A percentile compares a stretch with the other conserved stretches of the same genome.
These are phyloP conservation scores for Stomorhina lunata DNA, from an alignment of 2,888 invertebrate genomes.

Conservation along the genomic window DNA sequence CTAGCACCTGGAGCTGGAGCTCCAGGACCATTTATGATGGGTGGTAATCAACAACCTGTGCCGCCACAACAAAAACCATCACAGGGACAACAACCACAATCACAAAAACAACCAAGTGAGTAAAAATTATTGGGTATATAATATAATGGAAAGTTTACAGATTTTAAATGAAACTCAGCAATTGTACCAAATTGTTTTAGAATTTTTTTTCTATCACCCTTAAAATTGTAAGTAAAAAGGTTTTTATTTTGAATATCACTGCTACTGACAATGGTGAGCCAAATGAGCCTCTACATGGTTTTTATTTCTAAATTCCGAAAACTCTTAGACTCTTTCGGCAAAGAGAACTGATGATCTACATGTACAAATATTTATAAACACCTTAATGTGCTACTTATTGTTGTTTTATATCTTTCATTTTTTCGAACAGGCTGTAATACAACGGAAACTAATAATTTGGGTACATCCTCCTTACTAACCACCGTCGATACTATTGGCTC, in stretches of 20 bases:
- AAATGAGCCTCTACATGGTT: too few species aligned
- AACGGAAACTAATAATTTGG: slow-evolving; percentile 60
- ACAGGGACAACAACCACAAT: slow-evolving; percentile 71
- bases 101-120: slow-evolving; percentile 84
- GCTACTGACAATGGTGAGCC: too few species aligned
- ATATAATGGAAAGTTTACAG: not conserved
- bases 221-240: not conserved
- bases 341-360: not conserved
- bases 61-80: slow-evolving; percentile 66
- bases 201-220: not conserved
- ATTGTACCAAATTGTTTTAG: not conserved
- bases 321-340: not conserved
- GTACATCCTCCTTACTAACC: slow-evolving; percentile 62
- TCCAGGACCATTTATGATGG: slow-evolving; percentile 77
- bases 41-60: slow-evolving; percentile 67
- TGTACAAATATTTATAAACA: not conserved
- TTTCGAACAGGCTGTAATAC: slow-evolving; percentile 62
- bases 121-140: not conserved
- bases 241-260: not conserved
- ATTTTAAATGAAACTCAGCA: not conserved
- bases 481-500: slow-evolving; percentile 63
- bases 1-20: slow-evolving; percentile 75
- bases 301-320: too few species aligned
- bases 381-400: slow-evolving; percentile 11
- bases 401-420: slow-evolving; percentile 44